Evolutionary conservation across 2,797 vertebrate genomes (phyloP).

Genomic region (Arctocebus calabarensis): DNA sequence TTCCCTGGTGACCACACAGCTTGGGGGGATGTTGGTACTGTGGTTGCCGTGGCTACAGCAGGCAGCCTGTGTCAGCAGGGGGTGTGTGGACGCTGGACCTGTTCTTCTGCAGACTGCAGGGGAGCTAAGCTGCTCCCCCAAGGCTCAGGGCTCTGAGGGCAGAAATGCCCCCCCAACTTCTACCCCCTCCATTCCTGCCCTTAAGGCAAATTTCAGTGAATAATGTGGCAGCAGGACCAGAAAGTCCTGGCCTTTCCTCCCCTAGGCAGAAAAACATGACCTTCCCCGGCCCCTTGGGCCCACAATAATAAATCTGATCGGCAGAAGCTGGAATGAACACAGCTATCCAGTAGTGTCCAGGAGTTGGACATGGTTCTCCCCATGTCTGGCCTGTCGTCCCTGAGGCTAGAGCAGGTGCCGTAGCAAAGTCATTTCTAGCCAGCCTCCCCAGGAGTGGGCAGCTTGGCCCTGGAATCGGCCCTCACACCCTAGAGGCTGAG

Average conservation of each 20-base stretch:
- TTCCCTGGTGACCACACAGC: conserved; percentile 55
- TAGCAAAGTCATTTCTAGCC: background rate
- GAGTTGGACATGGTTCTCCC: background rate
- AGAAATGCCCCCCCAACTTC: background rate
- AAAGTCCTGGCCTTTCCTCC: background rate
- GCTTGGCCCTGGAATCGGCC: background rate
- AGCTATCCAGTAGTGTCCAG: background rate
- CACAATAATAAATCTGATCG: background rate
- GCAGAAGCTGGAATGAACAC: background rate
- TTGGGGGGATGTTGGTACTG: background rate
- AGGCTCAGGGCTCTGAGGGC: background rate
- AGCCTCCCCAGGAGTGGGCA: background rate
- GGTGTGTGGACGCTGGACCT: conserved; percentile 9
- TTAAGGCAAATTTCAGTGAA: background rate
- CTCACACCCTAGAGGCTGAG: background rate
- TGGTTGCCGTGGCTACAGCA: conserved; percentile 54
- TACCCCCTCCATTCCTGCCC: background rate
- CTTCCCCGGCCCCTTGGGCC: background rate
- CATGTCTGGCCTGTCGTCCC: background rate
- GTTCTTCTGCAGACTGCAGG: conserved; percentile 22
- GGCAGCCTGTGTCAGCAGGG: conserved; percentile 56
- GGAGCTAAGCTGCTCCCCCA: background rate
- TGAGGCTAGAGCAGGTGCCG: background rate
- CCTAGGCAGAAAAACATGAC: background rate
- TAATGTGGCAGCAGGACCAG: background rate